phyloP scores from a whole-genome alignment of 2,113 vertebrate genomes.

The Elephas maximus region DNA sequence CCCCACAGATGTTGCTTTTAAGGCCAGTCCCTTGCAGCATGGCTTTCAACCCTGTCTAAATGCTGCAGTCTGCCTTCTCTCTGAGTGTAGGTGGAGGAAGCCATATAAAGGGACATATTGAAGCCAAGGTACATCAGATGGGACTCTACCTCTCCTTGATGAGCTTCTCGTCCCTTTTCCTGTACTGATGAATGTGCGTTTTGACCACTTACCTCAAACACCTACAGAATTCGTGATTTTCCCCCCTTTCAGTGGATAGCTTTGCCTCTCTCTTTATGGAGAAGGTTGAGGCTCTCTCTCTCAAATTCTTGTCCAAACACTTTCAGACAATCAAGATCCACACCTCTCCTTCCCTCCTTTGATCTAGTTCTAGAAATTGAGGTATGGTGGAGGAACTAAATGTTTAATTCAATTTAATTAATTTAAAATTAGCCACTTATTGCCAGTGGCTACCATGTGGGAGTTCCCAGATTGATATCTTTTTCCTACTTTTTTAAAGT shows the following conservation, averaged over 20 bases:
- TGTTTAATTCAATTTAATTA: neutral
- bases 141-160: neutral
- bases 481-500: neutral
- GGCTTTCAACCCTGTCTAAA: no score
- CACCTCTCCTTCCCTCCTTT: neutral
- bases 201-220: neutral
- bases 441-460: neutral
- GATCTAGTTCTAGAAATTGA: neutral
- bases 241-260: neutral
- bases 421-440: neutral
- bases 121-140: no score
- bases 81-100: neutral
- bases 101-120: neutral
- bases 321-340: neutral
- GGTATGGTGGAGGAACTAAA: neutral
- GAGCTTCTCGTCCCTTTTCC: no score
- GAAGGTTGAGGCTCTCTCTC: neutral
- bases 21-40: no score
- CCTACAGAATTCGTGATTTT: neutral
- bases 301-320: no score
- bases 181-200: no score
- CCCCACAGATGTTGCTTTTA: no score
- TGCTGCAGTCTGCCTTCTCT: neutral
- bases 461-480: neutral
- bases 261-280: neutral